phyloP scores from a whole-genome alignment of 2,113 vertebrate species.

The Propithecus coquereli region DNA sequence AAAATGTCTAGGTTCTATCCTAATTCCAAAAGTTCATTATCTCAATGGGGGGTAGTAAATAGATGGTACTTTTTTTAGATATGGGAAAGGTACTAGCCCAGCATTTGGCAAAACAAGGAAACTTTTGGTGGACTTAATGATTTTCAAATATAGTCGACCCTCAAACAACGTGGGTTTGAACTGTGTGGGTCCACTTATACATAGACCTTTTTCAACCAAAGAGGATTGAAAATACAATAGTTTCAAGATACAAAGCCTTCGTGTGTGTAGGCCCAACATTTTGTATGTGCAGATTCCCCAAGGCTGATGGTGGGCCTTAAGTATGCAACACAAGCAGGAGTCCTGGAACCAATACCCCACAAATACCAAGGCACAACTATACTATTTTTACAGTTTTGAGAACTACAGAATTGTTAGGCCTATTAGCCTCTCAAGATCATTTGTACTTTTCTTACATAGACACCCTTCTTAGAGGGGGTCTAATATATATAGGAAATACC shows the following conservation, averaged over 20 bases:
- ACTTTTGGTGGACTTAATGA: neutral
- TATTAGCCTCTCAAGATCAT: neutral
- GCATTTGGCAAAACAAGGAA: neutral
- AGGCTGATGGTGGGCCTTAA: neutral
- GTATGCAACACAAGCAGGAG: neutral
- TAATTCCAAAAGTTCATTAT: neutral
- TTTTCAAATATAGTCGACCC: neutral
- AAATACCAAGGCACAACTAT: neutral
- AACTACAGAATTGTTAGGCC: neutral
- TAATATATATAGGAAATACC: neutral
- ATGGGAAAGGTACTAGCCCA: neutral
- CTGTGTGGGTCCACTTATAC: neutral
- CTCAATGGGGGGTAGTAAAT: neutral
- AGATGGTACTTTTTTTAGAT: neutral
- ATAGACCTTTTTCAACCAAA: neutral
- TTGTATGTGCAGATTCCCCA: neutral
- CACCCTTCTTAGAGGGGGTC: neutral
- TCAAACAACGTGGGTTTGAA: neutral
- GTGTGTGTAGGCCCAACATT: neutral
- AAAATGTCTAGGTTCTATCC: neutral
- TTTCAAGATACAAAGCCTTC: neutral
- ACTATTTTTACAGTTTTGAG: neutral
- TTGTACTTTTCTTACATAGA: neutral
- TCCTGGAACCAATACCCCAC: neutral
- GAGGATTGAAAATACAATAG: neutral